Evolutionary conservation across 2,797 vertebrate genomes (phyloP).

Genomic region (Rhabdophis nuchalis): DNA sequence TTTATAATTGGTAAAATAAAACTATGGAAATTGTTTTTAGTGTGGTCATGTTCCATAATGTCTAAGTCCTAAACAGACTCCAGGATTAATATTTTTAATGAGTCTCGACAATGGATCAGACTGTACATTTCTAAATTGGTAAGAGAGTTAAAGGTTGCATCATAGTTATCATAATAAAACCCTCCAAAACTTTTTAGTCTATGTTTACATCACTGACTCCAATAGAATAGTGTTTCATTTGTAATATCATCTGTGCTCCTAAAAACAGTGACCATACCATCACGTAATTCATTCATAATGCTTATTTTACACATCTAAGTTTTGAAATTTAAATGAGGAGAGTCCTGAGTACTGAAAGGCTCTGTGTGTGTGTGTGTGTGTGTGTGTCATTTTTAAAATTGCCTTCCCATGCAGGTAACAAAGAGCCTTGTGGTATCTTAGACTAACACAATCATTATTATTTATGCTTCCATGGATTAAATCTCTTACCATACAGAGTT

Average conservation of each 20-base stretch:
- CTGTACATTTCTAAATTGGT: neutral
- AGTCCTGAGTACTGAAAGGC: neutral
- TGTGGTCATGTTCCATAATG: neutral
- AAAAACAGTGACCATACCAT: neutral
- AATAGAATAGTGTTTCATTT: neutral
- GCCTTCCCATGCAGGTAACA: neutral
- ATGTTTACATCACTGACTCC: neutral
- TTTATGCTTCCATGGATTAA: neutral
- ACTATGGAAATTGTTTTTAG: neutral
- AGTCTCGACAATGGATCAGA: neutral
- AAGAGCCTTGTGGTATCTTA: neutral
- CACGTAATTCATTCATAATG: neutral
- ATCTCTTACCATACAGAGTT: neutral
- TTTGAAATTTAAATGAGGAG: neutral
- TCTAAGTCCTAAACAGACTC: neutral
- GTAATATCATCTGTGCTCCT: neutral
- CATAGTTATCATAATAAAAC: neutral
- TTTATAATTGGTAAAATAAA: neutral
- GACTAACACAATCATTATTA: neutral
- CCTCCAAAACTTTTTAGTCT: neutral
- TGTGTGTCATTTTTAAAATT: neutral
- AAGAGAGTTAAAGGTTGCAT: neutral
- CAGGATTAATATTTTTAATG: neutral
- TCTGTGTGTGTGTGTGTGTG: neutral
- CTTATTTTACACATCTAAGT: neutral